Conservation (phyloP, 2,888 invertebrate genomes). For the Habrosyne pyritoides region DNA sequence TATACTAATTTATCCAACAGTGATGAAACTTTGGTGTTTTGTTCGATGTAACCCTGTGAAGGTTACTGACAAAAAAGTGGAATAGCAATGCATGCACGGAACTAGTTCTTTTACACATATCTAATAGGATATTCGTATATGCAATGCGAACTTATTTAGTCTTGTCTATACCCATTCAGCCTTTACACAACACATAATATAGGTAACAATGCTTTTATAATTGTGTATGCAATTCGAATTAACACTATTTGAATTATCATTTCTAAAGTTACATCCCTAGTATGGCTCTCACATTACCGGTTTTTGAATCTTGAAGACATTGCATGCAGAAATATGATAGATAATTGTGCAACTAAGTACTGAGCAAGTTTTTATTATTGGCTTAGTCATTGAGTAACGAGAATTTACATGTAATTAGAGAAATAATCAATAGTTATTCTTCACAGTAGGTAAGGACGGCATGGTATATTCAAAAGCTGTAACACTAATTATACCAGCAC, state of each 20-base stretch:
- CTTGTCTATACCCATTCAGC: too few relatives aligned
- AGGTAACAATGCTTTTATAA: too few relatives aligned
- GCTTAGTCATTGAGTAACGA: conserved; percentile 24
- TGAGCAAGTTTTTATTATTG: conserved; percentile 26
- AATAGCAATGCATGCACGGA: too few relatives aligned
- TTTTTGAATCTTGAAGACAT: conserved; percentile 30
- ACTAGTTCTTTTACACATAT: too few relatives aligned
- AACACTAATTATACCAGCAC: neutral
- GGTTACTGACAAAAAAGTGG: too few relatives aligned
- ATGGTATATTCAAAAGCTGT: neutral
- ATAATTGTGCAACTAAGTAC: conserved; percentile 38
- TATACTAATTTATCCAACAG: too few relatives aligned
- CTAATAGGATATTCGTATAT: too few relatives aligned
- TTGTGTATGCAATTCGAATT: neutral
- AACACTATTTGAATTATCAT: neutral
- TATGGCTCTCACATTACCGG: conserved; percentile 35
- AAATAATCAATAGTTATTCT: conserved; percentile 7
- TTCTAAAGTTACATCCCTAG: conserved; percentile 4
- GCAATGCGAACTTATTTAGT: neutral
- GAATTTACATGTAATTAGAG: neutral
- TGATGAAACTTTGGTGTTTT: too few relatives aligned
- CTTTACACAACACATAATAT: too few relatives aligned
- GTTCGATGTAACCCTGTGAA: too few relatives aligned
- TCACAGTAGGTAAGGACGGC: neutral
- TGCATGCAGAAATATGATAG: conserved; percentile 53